A percentile compares a stretch with the other conserved stretches of the same genome.
Evolutionary conservation across 2,888 invertebrate genomes (phyloP).

Genomic region (Lasioglossum lativentre): DNA sequence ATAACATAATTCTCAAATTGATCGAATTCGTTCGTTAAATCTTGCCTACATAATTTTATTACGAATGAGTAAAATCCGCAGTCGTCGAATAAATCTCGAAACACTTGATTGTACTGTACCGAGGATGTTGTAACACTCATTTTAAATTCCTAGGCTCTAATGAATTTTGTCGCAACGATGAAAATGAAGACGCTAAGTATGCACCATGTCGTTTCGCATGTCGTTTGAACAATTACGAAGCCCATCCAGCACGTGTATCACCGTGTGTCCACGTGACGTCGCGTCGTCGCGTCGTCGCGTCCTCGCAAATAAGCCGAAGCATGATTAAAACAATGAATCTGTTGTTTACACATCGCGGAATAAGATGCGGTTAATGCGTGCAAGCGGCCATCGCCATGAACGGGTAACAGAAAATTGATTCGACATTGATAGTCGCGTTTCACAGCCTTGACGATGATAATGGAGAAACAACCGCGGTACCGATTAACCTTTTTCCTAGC

Average conservation of each 20-base stretch:
- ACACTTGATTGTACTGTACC: background rate
- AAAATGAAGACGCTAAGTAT: background rate
- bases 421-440: slow-evolving; percentile 50
- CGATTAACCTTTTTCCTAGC: slow-evolving; percentile 63
- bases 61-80: no score
- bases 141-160: background rate
- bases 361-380: slow-evolving; percentile 38
- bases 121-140: background rate
- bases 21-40: no score
- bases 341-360: slow-evolving; percentile 37
- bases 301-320: background rate
- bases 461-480: slow-evolving; percentile 59
- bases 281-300: no score
- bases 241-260: background rate
- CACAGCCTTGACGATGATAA: slow-evolving; percentile 49
- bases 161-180: background rate
- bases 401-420: slow-evolving; percentile 56
- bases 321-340: slow-evolving; percentile 38
- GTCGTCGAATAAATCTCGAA: no score
- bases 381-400: slow-evolving; percentile 17
- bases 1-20: no score
- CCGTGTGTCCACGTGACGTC: background rate
- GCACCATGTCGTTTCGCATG: background rate
- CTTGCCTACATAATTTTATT: no score
- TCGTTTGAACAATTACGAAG: background rate